Base-by-base conservation (phyloP, 2,113 vertebrate genomes). In the Irena cyanogastra region DNA sequence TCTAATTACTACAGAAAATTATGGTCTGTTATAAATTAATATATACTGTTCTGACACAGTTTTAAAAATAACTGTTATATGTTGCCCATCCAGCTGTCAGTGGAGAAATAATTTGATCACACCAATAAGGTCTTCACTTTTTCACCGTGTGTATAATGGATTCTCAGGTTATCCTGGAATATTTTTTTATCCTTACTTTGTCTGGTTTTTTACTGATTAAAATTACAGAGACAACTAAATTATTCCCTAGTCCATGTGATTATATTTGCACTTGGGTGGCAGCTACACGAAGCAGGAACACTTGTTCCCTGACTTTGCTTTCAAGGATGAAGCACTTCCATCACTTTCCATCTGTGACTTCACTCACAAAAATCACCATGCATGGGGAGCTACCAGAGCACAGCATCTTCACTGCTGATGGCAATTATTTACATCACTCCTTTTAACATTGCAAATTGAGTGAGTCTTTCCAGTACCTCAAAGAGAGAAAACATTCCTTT, bases 1-100 rank as follows among this genome's bases (percentile, higher is more conserved):
- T 80, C 33, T 74, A 88, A 93, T 94, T 94, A 87, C 47, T 54
- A 78, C 24, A 78, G 59, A 95, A 95, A 95, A 91, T 83, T 54
- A 77, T 63, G n/a, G 9, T 49, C 61, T 87, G 9, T 6, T 20
- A 80, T 54, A 93, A 77, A 65, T 28, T 5, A 87, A 53, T 42
- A 90, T 86, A 80, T 22, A 65, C 13, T 57, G 41, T 61, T 90
- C 63, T 77, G 45, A 61, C 15, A 76, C 9, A 68, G n/a, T 31
- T 87, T 89, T 87, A 15, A 50, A 95, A 91, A 61, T 60, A 57
- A 65, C n/a, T 69, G n/a, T 57, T 56, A 70, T 70, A 60, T 49
- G 9, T 26, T 83, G 37, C 10, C 26, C 10, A 53, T 76, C 28
- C 66, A 59, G 61, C 5, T 61, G 27, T 27, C 49, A 83, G 9